Conservation (phyloP, 2,888 invertebrate genomes). For the Carcina quercana region DNA sequence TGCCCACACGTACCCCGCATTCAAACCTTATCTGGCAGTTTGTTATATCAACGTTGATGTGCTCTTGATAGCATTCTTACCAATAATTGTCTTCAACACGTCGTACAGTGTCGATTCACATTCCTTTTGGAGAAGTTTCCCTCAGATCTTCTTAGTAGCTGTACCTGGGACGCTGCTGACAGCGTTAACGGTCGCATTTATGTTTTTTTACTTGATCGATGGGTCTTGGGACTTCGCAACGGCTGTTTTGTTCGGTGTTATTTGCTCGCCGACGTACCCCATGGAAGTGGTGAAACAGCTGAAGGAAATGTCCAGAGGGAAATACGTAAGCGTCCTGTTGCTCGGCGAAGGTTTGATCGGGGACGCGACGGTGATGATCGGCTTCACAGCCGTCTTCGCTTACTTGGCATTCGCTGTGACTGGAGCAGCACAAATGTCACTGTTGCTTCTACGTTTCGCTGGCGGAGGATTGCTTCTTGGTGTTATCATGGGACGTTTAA, state of each 20-base stretch:
- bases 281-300: constrained; percentile 53
- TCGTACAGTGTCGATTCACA: constrained; percentile 57
- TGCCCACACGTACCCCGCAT: constrained; percentile 37
- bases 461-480: constrained; percentile 54
- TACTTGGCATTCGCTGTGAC: constrained; percentile 44
- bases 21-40: constrained; percentile 45
- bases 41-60: constrained; percentile 52
- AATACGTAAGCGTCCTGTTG: constrained; percentile 50
- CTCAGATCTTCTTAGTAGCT: constrained; percentile 51
- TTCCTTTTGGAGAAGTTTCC: constrained; percentile 53
- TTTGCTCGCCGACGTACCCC: constrained; percentile 59
- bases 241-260: constrained; percentile 48
- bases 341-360: constrained; percentile 58
- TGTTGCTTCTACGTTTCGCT: constrained; percentile 46
- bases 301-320: constrained; percentile 51
- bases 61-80: constrained; percentile 41
- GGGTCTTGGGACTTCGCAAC: constrained; percentile 47
- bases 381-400: constrained; percentile 50
- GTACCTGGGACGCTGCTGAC: constrained; percentile 49
- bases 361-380: constrained; percentile 58
- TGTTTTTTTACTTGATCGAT: constrained; percentile 54
- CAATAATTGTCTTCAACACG: constrained; percentile 50
- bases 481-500: constrained; percentile 50
- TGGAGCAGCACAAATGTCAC: constrained; percentile 38
- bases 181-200: constrained; percentile 44